Base-by-base conservation (phyloP, 2,888 invertebrate species). In the Athrips mouffetella region DNA sequence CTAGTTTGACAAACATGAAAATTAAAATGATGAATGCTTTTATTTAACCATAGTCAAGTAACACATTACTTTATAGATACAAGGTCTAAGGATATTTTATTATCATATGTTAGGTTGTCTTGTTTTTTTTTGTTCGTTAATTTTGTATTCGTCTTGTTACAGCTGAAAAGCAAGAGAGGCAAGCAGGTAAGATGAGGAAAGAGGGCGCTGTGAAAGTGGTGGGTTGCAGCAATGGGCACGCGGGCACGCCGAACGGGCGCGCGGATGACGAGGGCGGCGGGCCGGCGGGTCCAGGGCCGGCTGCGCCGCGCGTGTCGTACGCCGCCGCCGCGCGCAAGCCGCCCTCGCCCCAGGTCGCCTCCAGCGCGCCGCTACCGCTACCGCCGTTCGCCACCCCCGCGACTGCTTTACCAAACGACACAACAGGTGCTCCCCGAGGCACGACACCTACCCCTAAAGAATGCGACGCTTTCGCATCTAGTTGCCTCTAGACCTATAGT, bases 311-410 rank as follows among this genome's bases (percentile, higher is more conserved):
- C 37, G 37, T 37, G 20, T 37, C 37, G 18, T 74, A 71, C 61
- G 87, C 87, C 41, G 88, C 87, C 48, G 87, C 84, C 18, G 84
- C 86, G 52, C 75, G 72, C 62, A 87, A 87, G 65, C 82, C 82
- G 44, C 70, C 76, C 50, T 83, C 85, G 50, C 85, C 88, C 54
- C 82, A 76, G 52, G 64, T 68, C 60, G 77, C 37, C 18, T 20
- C 21, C 21, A 37, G 21, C 70, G 18, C 13, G 5, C n/a, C n/a
- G n/a, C n/a, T n/a, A n/a, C n/a, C n/a, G n/a, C n/a, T n/a, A n/a
- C 16, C 31, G 20, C 10, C 31, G 64, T 73, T 61, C 67, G 70
- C 73, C 53, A 21, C 72, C 79, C 54, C 71, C 76, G 57, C 37
- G 11, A 20, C 37, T 20, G 37, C 73, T 77, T 59, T 83, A 78